Evolutionary conservation across 1,140 invertebrate species (phyloP), one percentile per base, ranked within the genome.

Genomic region (Papilio aristodemus): DNA sequence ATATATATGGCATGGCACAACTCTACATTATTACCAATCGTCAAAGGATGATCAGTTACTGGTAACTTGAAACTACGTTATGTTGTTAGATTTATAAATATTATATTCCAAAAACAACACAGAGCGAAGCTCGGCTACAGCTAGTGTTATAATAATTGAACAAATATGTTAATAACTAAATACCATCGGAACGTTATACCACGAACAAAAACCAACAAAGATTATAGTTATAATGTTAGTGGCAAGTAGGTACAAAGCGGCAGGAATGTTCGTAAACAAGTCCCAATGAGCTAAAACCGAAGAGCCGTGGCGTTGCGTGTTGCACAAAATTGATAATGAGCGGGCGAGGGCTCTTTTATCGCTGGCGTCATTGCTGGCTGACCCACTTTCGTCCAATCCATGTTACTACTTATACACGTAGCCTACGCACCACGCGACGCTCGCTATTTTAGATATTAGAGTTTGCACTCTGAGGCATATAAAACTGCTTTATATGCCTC

Each of bases 301-400:
- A 60, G 10, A 19, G 60, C 14, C 37, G 37, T 14, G 6, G 36
- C 9, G 67, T 68, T 71, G 68, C 71, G 68, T 74, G 76, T 80
- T 79, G 76, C 79, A 86, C 80, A 81, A 80, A 84, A 88, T 86
- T 89, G 85, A 89, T 90, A 87, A 89, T 89, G 79, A 85, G 86
- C 80, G 74, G 68, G 70, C 74, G 79, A 84, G 83, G 84, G 84
- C 83, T 80, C 80, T 76, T 87, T 88, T 86, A 89, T 89, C 86
- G 86, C 81, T 81, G 77, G 84, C 88, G 87, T 90, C 86, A 89
- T 86, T 78, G 43, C 83, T 78, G 83, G 78, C 83, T 89, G 89
- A 91, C 89, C 89, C 72, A 91, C 79, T 89, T 91, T 79, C 77
- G 73, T 78, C 68, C 71, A 86, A 85, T 84, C 86, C 84, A 88